A percentile compares a stretch with the other conserved stretches of the same genome.
phyloP scores from a whole-genome alignment of 2,888 invertebrate species.

The Caenorhabditis parvicauda region DNA sequence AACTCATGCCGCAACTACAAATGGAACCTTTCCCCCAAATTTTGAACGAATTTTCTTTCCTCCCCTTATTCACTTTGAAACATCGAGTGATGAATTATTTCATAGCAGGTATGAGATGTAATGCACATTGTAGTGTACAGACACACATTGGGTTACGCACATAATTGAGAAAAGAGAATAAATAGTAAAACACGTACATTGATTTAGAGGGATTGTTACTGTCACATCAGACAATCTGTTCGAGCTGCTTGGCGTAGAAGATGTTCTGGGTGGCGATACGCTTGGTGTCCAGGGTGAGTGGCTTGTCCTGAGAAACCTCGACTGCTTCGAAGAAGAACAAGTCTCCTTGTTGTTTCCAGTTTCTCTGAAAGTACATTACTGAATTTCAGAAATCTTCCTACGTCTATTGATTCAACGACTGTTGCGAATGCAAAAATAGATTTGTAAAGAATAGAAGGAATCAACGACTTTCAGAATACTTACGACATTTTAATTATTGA shows the following conservation, averaged over 20 bases:
- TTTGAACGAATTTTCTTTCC: too few relatives aligned
- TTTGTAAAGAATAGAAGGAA: too few relatives aligned
- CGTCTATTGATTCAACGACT: constrained; percentile 7
- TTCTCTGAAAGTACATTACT: constrained; percentile 69
- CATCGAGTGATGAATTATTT: too few relatives aligned
- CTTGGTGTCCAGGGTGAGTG: constrained; percentile 75
- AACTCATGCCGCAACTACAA: too few relatives aligned
- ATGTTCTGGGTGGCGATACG: constrained; percentile 90
- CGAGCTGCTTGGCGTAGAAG: constrained; percentile 93
- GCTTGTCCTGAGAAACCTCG: constrained; percentile 67
- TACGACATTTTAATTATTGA: too few relatives aligned
- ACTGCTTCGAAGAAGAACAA: constrained; percentile 79
- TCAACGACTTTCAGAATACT: too few relatives aligned
- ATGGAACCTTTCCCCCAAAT: too few relatives aligned
- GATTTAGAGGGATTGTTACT: background rate
- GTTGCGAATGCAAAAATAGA: too few relatives aligned
- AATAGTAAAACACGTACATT: background rate
- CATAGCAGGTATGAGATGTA: too few relatives aligned
- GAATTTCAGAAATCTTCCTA: background rate
- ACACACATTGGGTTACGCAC: too few relatives aligned
- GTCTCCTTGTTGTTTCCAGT: constrained; percentile 78
- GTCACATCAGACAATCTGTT: constrained; percentile 87
- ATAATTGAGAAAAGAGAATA: background rate
- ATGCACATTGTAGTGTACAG: too few relatives aligned
- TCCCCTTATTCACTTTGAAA: too few relatives aligned